Percentiles rank a stretch among this genome's conserved stretches.
Evolutionary conservation across 1,140 invertebrate genomes (phyloP).

Genomic region (Drosophila ambigua): DNA sequence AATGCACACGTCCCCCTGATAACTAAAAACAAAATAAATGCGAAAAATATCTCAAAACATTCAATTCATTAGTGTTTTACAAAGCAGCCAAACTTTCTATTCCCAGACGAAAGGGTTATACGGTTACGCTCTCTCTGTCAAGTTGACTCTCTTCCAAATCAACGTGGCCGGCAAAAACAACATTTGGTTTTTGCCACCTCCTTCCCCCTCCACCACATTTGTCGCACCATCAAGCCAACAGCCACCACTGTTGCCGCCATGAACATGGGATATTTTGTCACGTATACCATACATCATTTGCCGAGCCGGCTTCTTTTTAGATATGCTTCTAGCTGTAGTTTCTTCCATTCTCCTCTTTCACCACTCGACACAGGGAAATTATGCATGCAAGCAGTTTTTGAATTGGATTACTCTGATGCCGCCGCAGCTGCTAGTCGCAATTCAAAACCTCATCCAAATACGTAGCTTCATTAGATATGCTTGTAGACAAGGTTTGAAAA

Average conservation of each 20-base stretch:
- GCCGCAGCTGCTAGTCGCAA: no score
- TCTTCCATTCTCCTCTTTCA: constrained; percentile 5
- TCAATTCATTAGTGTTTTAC: background rate
- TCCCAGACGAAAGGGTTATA: background rate
- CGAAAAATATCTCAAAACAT: constrained; percentile 9
- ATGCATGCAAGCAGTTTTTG: background rate
- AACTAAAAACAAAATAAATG: constrained; percentile 34
- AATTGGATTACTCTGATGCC: no score
- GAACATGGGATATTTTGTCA: constrained; percentile 48
- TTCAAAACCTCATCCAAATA: no score
- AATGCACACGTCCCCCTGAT: constrained; percentile 52
- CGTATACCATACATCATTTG: constrained; percentile 52
- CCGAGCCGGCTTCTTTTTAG: constrained; percentile 45
- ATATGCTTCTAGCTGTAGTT: constrained; percentile 11
- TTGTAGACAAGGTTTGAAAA: no score
- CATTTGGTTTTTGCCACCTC: background rate
- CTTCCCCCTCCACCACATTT: background rate
- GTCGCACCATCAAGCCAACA: constrained; percentile 18
- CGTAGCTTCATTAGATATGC: no score
- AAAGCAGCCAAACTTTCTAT: constrained; percentile 6
- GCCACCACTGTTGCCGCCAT: constrained; percentile 52
- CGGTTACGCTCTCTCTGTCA: no score
- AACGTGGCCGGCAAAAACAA: constrained; percentile 4
- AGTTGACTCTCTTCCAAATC: no score
- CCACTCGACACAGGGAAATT: background rate